Base-by-base conservation (phyloP, 2,888 invertebrate genomes). In the Drosophila multiciliata region DNA sequence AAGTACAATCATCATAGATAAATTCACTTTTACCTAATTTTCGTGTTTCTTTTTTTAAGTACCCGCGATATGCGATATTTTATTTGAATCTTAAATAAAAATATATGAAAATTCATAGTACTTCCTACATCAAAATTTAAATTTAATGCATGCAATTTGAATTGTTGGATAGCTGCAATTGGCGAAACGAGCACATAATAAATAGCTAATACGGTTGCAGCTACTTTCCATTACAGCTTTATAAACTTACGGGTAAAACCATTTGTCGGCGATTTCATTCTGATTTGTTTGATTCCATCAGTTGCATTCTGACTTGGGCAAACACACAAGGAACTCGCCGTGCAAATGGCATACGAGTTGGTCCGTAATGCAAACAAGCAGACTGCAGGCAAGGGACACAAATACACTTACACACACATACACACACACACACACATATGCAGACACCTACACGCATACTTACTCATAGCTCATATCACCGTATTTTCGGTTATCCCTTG, bases 401-500 rank as follows among this genome's bases (percentile, higher is more conserved):
- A 45, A 8, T 17, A 35, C 12, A 38, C 38, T 55, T n/a, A 45
- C n/a, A 36, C 23, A 33, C 26, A 38, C 58, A 50, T 52, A 49
- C 40, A 66, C 48, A 64, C 63, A 35, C 42, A 66, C 54, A 38
- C 42, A 7, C 32, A 15, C 52, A 32, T 35, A 1, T 11, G 32
- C 26, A 23, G 15, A 20, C 36, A 36, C 49, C 9, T n/a, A 29
- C 12, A 62, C 15, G 6, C 17, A 52, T 59, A 88, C 91, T 89
- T 87, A 92, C 91, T 91, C 91, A 66, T 91, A 91, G 81, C 87
- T 91, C 80, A 89, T 74, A 63, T 91, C 90, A 72, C 81, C 86
- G 75, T 86, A 90, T 73, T 90, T 91, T 71, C 88, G 86, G 73
- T 88, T 89, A 66, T 84, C 87, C 83, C 90, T 91, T 45, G 82